phyloP scores from a whole-genome alignment of 2,113 vertebrate species.

The Strigops habroptila region DNA sequence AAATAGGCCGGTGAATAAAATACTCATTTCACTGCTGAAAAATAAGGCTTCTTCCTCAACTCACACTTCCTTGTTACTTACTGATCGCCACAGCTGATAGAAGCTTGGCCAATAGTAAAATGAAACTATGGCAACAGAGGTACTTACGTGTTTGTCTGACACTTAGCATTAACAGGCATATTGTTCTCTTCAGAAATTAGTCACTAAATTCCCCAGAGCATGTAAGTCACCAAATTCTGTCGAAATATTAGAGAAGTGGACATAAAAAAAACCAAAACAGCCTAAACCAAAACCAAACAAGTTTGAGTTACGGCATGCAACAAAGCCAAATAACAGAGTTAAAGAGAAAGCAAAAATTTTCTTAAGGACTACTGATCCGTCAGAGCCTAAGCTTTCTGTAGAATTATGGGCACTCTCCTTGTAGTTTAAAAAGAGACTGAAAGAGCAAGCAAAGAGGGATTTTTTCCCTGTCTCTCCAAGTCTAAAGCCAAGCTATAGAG shows the following conservation, averaged over 20 bases:
- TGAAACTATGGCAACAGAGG: neutral
- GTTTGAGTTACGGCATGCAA: neutral
- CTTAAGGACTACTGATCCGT: neutral
- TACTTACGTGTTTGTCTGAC: neutral
- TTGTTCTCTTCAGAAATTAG: neutral
- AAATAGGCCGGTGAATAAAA: neutral
- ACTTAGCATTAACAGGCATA: neutral
- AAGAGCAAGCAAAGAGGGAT: neutral
- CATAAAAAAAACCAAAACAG: neutral
- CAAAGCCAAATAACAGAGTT: neutral
- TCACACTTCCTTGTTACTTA: neutral
- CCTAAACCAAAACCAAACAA: neutral
- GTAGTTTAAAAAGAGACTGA: neutral
- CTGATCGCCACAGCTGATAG: neutral
- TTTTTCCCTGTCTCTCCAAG: neutral
- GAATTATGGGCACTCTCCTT: neutral
- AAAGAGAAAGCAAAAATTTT: neutral
- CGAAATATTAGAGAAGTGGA: neutral
- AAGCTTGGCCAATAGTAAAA: neutral
- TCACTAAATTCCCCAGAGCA: neutral
- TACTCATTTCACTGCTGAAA: neutral
- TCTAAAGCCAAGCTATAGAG: neutral
- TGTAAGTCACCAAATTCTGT: neutral
- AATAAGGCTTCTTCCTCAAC: neutral
- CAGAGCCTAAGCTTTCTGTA: neutral